Conservation (phyloP, 2,797 vertebrate genomes). For the Delichon dasypus region DNA sequence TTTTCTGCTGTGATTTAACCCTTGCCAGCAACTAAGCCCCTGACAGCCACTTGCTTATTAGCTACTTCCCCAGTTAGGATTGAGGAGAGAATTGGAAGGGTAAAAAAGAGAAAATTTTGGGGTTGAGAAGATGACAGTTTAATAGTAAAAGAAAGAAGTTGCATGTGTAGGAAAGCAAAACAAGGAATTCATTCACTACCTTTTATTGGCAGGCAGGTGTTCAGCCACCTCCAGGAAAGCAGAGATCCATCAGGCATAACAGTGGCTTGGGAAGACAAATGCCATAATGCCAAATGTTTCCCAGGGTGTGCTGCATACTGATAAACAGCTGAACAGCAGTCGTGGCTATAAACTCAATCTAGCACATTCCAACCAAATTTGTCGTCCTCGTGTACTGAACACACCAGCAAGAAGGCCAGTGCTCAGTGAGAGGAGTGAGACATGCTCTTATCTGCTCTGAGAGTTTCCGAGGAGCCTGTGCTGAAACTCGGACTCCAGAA, state of each 20-base stretch:
- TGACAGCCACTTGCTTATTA: neutral
- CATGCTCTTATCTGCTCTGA: neutral
- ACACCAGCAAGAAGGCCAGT: neutral
- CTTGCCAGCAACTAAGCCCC: neutral
- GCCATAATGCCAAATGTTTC: neutral
- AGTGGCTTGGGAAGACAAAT: neutral
- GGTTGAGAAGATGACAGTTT: neutral
- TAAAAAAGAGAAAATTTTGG: neutral
- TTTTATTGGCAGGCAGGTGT: neutral
- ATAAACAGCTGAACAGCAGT: neutral
- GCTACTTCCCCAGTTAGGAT: accelerated
- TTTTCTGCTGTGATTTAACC: neutral
- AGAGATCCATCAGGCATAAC: accelerated
- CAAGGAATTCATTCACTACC: neutral
- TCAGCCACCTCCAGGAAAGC: neutral
- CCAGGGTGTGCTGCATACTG: neutral
- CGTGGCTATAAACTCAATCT: neutral
- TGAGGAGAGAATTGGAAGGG: neutral
- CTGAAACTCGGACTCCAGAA: neutral
- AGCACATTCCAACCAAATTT: neutral
- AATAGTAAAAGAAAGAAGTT: neutral
- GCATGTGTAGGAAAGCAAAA: neutral
- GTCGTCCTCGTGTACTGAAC: neutral
- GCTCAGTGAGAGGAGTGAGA: neutral
- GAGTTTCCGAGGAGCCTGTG: neutral